A percentile compares a stretch with the other conserved stretches of the same genome.
These are phyloP conservation scores for Nephrotoma flavescens DNA, from an alignment of 2,888 invertebrate genomes.

Conservation along the genomic window DNA sequence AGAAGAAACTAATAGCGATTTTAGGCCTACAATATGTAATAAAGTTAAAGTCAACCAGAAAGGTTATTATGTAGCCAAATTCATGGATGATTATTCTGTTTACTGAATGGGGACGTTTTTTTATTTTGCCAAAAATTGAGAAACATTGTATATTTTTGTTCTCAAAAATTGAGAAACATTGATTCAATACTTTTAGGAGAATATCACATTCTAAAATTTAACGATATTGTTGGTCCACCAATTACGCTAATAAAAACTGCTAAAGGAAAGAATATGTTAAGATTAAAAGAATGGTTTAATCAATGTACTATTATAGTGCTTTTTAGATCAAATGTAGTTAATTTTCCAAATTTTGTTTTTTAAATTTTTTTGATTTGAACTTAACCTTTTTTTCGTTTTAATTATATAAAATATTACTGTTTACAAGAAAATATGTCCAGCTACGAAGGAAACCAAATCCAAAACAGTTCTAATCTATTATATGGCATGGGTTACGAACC, in stretches of 20 bases:
- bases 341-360: too few relatives aligned
- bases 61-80: background rate
- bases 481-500: too few relatives aligned
- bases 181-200: background rate
- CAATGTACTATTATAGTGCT: too few relatives aligned
- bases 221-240: background rate
- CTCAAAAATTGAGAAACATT: background rate
- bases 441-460: too few relatives aligned
- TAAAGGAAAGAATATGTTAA: too few relatives aligned
- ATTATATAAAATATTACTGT: too few relatives aligned
- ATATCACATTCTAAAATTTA: background rate
- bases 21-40: background rate
- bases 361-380: too few relatives aligned
- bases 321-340: too few relatives aligned
- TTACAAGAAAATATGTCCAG: too few relatives aligned
- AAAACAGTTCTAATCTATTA: too few relatives aligned
- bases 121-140: background rate
- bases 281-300: too few relatives aligned
- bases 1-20: background rate
- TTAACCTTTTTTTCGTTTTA: too few relatives aligned
- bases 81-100: background rate
- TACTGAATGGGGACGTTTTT: background rate
- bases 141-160: background rate
- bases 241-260: background rate
- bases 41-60: background rate